These are phyloP conservation scores for Fabriciana adippe DNA, from an alignment of 2,888 invertebrate species.

Conservation along the genomic window DNA sequence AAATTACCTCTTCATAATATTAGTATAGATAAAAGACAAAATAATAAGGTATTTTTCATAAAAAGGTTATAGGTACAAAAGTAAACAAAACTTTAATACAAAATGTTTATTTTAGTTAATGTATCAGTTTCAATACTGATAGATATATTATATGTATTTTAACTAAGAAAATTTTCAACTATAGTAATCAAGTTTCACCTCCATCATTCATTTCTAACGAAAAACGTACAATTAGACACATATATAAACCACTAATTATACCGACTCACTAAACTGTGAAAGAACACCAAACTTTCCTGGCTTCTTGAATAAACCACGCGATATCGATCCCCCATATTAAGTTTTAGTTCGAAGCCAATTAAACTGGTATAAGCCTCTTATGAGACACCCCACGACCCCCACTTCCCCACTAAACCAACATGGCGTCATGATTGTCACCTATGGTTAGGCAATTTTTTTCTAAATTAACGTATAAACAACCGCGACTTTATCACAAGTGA, in stretches of 20 bases:
- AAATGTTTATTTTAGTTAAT: too few relatives aligned
- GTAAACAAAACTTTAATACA: too few relatives aligned
- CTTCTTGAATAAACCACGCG: conserved; percentile 63
- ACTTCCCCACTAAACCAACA: conserved; percentile 72
- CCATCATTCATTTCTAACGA: not conserved
- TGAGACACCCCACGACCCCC: conserved; percentile 71
- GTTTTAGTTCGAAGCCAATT: conserved; percentile 75
- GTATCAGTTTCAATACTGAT: too few relatives aligned
- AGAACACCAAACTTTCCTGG: conserved; percentile 47
- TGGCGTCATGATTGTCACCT: conserved; percentile 80
- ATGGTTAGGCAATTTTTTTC: conserved; percentile 53
- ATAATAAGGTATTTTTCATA: too few relatives aligned
- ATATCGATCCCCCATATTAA: conserved; percentile 62
- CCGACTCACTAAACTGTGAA: conserved; percentile 39
- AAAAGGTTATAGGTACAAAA: too few relatives aligned
- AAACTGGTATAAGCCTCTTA: conserved; percentile 75
- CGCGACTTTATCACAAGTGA: conserved; percentile 44
- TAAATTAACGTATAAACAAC: conserved; percentile 28
- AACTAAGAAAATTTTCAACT: not conserved
- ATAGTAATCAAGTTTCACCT: not conserved
- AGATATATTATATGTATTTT: too few relatives aligned
- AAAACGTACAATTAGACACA: conserved; percentile 28
- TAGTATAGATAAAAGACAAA: too few relatives aligned
- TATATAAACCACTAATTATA: conserved; percentile 40
- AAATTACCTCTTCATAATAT: too few relatives aligned